Evolutionary conservation across 1,140 invertebrate species (phyloP).

Genomic region (Platorchestia sp.): DNA sequence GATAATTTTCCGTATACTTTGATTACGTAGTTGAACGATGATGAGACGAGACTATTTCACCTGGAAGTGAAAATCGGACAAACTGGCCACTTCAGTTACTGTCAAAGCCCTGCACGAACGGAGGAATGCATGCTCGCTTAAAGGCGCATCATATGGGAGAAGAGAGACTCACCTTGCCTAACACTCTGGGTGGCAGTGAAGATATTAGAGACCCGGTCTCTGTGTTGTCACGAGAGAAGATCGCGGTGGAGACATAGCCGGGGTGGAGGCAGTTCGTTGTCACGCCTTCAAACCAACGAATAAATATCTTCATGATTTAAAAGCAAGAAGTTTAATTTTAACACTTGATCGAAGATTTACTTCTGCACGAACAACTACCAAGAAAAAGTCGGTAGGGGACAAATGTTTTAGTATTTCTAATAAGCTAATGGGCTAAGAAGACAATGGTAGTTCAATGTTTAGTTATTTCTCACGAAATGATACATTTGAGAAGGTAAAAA

Average conservation of each 20-base stretch:
- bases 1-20: too few relatives aligned
- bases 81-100: background rate
- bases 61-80: background rate
- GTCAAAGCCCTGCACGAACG: background rate
- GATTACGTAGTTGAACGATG: too few relatives aligned
- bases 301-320: background rate
- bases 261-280: conserved; percentile 72
- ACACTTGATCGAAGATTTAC: background rate
- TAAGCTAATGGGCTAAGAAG: too few relatives aligned
- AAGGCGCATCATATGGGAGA: background rate
- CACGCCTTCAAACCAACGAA: conserved; percentile 63
- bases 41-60: background rate
- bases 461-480: too few relatives aligned
- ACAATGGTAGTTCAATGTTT: too few relatives aligned
- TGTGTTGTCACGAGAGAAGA: conserved; percentile 83
- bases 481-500: too few relatives aligned
- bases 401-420: too few relatives aligned
- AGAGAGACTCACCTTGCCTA: background rate
- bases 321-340: background rate
- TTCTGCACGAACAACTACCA: too few relatives aligned
- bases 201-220: conserved; percentile 57
- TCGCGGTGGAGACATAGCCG: conserved; percentile 77
- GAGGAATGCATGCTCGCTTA: background rate
- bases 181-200: background rate
- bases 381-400: too few relatives aligned